Conservation (phyloP, 2,888 invertebrate species). For the Diogma glabrata region DNA sequence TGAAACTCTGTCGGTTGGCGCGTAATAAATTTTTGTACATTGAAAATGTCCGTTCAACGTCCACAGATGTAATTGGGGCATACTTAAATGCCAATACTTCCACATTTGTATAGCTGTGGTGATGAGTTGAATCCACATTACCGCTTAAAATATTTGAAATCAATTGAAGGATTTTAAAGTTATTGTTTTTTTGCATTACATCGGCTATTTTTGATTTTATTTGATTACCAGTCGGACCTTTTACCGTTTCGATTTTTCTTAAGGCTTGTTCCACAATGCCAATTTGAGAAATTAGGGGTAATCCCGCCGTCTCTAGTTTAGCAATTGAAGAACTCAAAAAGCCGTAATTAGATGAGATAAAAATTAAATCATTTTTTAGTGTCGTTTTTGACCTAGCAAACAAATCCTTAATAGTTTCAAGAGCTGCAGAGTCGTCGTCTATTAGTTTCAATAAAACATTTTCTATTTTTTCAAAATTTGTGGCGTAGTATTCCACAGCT, state of each 20-base stretch:
- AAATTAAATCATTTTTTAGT: not conserved
- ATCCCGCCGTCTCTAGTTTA: not conserved
- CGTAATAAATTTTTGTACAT: not conserved
- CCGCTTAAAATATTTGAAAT: not conserved
- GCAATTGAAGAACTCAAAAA: not conserved
- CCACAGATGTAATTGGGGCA: not conserved
- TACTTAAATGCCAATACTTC: slow-evolving; percentile 6
- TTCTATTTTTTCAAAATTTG: not conserved
- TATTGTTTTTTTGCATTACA: not conserved
- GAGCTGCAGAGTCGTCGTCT: not conserved
- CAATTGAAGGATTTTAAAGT: not conserved
- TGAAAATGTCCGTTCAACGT: not conserved
- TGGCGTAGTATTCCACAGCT: not conserved
- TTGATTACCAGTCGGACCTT: not conserved
- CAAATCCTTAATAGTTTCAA: not conserved
- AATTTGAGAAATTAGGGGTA: not conserved
- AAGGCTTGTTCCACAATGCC: not conserved
- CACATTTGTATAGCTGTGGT: not conserved
- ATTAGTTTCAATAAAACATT: not conserved
- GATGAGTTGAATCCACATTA: not conserved
- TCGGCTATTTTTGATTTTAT: not conserved
- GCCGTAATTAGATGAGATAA: not conserved
- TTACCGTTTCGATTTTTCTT: not conserved
- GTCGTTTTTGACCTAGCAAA: not conserved
- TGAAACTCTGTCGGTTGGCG: not conserved